Conservation (phyloP, 1,140 invertebrate species). For the Notospermus geniculatus region DNA sequence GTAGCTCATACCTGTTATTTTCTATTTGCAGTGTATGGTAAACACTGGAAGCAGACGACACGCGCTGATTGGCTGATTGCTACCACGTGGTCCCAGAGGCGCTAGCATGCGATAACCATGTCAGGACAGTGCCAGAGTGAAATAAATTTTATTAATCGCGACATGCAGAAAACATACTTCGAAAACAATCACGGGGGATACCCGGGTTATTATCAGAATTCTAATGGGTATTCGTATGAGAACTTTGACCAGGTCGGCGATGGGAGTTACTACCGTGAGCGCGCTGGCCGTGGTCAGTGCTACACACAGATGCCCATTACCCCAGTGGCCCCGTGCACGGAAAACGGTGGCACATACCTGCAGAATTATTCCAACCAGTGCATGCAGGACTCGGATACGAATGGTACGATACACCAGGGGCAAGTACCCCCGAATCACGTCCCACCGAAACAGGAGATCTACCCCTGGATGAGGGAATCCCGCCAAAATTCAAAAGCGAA, state of each 20-base stretch:
- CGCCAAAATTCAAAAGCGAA: constrained; percentile 39
- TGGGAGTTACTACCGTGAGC: constrained; percentile 20
- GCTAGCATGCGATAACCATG: constrained; percentile 24
- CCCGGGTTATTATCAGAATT: constrained; percentile 30
- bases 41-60: background rate
- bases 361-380: background rate
- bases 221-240: constrained; percentile 34
- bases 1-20: background rate
- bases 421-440: background rate
- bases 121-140: constrained; percentile 29
- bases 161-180: constrained; percentile 38
- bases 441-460: constrained; percentile 28
- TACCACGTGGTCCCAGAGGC: constrained; percentile 5
- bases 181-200: constrained; percentile 23
- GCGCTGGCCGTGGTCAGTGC: constrained; percentile 7
- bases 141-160: constrained; percentile 36
- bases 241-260: constrained; percentile 21
- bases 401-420: background rate
- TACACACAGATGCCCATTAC: constrained; percentile 10
- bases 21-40: background rate
- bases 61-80: background rate
- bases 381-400: constrained; percentile 3
- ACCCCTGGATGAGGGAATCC: constrained; percentile 47
- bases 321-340: background rate
- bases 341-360: background rate